Conservation (phyloP, 2,797 vertebrate genomes). For the Caiman crocodilus region DNA sequence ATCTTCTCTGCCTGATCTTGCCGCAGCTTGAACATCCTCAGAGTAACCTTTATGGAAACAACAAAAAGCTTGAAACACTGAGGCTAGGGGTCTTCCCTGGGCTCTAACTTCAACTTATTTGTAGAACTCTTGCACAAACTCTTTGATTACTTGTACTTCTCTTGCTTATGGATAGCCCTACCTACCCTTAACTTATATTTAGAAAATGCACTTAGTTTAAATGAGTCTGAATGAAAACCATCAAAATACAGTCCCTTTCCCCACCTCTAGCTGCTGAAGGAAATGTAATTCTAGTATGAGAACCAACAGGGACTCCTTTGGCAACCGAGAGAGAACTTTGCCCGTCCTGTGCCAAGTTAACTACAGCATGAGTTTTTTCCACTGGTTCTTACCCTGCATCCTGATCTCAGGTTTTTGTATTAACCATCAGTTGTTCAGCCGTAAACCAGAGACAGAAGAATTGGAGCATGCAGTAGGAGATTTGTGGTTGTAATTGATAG, state of each 20-base stretch:
- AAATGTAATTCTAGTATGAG: background rate
- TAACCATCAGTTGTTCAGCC: too few relatives aligned
- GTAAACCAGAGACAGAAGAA: background rate
- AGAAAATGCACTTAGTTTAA: background rate
- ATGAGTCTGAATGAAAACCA: background rate
- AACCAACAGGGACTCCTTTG: background rate
- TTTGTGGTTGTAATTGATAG: background rate
- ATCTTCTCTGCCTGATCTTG: slow-evolving; percentile 85
- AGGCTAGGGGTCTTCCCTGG: background rate
- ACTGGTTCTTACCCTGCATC: background rate
- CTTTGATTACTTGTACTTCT: fast-evolving
- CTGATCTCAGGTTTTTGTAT: background rate
- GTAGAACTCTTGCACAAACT: background rate
- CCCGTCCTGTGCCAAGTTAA: background rate
- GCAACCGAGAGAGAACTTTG: background rate
- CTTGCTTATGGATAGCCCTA: background rate
- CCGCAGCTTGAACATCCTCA: slow-evolving; percentile 91
- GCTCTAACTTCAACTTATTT: background rate
- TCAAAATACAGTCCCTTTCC: background rate
- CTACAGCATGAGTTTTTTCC: background rate
- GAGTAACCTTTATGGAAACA: slow-evolving; percentile 82
- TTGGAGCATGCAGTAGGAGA: background rate
- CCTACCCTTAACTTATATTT: background rate
- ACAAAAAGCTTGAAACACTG: fast-evolving
- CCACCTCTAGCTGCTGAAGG: background rate